Evolutionary conservation across 2,888 invertebrate genomes (phyloP).

Genomic region (Nomada fabriciana): DNA sequence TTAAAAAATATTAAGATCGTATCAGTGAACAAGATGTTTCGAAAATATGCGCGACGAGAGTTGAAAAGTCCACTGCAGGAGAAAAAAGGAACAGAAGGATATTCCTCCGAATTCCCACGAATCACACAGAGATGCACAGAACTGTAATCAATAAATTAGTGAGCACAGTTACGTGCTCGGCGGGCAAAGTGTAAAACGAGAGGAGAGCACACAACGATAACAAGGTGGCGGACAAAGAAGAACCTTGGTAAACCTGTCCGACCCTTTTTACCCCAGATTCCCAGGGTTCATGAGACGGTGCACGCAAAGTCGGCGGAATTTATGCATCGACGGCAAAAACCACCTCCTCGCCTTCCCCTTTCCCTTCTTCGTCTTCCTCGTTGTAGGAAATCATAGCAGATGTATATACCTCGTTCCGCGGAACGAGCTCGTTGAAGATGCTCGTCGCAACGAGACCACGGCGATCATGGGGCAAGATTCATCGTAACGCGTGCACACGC

Average conservation of each 20-base stretch:
- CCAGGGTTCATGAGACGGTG: conserved; percentile 71
- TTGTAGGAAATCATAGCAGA: conserved; percentile 38
- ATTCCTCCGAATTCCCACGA: not conserved
- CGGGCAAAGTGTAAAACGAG: conserved; percentile 48
- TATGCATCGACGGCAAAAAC: conserved; percentile 66
- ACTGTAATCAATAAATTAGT: conserved; percentile 50
- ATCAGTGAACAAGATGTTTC: no score
- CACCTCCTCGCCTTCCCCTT: not conserved
- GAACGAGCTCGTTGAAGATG: conserved; percentile 30
- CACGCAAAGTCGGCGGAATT: conserved; percentile 70
- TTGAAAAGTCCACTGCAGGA: no score
- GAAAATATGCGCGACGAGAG: no score
- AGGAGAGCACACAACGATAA: conserved; percentile 52
- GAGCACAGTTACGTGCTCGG: conserved; percentile 13
- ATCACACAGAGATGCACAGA: not conserved
- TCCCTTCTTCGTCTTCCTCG: not conserved
- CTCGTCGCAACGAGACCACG: not conserved
- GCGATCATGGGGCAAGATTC: conserved; percentile 46
- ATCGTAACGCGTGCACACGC: conserved; percentile 29
- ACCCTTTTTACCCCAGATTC: conserved; percentile 72
- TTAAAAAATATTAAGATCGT: no score
- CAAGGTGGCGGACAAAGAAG: conserved; percentile 67
- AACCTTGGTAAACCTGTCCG: conserved; percentile 69
- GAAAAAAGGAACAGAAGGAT: not conserved
- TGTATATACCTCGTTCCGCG: conserved; percentile 33